Evolutionary conservation across 1,140 invertebrate genomes (phyloP).

Genomic region (Drosophila sp.): DNA sequence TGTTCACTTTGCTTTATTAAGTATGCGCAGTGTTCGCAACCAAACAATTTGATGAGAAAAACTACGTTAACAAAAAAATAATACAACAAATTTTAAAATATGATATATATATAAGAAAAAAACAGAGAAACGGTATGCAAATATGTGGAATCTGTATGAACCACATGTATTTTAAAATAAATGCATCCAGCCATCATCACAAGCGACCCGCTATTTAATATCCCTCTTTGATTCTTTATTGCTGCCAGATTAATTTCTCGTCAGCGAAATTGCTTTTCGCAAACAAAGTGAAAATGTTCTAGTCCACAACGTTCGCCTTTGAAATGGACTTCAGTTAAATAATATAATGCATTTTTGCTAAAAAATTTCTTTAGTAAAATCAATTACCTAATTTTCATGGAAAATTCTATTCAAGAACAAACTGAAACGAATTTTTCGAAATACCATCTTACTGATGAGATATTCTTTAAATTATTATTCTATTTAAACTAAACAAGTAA

Average conservation of each 20-base stretch:
- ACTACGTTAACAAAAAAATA: too few relatives aligned
- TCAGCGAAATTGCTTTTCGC: constrained; percentile 10
- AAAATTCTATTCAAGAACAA: too few relatives aligned
- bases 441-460: too few relatives aligned
- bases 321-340: too few relatives aligned
- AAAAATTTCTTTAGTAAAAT: too few relatives aligned
- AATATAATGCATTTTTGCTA: background rate
- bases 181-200: constrained; percentile 9
- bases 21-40: background rate
- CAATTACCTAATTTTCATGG: too few relatives aligned
- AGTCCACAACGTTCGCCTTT: background rate
- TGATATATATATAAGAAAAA: background rate
- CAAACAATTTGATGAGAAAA: background rate
- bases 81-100: too few relatives aligned
- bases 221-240: background rate
- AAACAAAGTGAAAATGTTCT: background rate
- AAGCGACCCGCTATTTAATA: constrained; percentile 8
- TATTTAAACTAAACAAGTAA: too few relatives aligned
- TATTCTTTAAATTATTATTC: too few relatives aligned
- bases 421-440: too few relatives aligned
- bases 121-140: background rate
- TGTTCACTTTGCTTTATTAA: background rate
- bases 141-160: background rate
- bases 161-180: constrained; percentile 16
- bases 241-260: background rate